These are phyloP conservation scores for fruit fly (Drosophila melanogaster) DNA, from an alignment of 1,140 invertebrate genomes.

Conservation along the genomic window Release_6_plus_ISO1_MT NT_033777.3:22795501-22796000, in stretches of 20 bases:
- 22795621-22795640: conserved; percentile 74
- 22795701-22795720: conserved; percentile 78
- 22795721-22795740: conserved; percentile 75
- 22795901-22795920: no score
- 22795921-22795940: no score
- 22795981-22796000: no score
- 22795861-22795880: background rate
- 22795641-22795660: conserved; percentile 78
- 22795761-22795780: conserved; percentile 52
- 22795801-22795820: conserved; percentile 45
- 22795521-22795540: conserved; percentile 5
- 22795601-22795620: conserved; percentile 68
- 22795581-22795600: conserved; percentile 10
- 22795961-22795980: no score
- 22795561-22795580: conserved; percentile 4
- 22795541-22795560: conserved; percentile 11
- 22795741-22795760: conserved; percentile 28
- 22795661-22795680: conserved; percentile 46
- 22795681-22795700: conserved; percentile 77
- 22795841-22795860: background rate
- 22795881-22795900: background rate
- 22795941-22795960: no score
- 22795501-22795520: conserved; percentile 19
- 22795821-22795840: conserved; percentile 46
- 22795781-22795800: conserved; percentile 65